Conservation (phyloP, 2,888 invertebrate species). For the Tanytarsus gracilentus region DNA sequence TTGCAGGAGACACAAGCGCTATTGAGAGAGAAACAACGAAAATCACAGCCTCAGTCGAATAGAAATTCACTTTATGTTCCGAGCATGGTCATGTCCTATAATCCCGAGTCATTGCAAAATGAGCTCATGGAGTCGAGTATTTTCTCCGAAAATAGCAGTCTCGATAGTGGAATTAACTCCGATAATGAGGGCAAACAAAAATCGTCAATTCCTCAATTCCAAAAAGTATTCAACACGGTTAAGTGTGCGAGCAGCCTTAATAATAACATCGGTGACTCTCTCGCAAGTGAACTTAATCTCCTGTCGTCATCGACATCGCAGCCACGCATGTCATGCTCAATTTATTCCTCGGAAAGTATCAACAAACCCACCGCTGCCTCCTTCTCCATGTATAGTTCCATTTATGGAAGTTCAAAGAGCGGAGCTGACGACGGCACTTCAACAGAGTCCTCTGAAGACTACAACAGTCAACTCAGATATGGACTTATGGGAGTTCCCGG, state of each 20-base stretch:
- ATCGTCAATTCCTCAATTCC: slow-evolving; percentile 47
- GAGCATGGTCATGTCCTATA: slow-evolving; percentile 47
- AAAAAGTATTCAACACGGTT: slow-evolving; percentile 86
- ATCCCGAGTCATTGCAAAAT: slow-evolving; percentile 75
- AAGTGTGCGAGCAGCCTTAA: slow-evolving; percentile 59
- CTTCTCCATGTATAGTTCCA: slow-evolving; percentile 44
- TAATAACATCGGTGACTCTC: neutral
- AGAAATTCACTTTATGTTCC: slow-evolving; percentile 54
- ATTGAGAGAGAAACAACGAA: slow-evolving; percentile 61
- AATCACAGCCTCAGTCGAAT: slow-evolving; percentile 57
- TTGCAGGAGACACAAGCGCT: slow-evolving; percentile 86
- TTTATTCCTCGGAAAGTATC: slow-evolving; percentile 37
- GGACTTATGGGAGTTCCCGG: slow-evolving; percentile 90
- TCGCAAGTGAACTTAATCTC: slow-evolving; percentile 37
- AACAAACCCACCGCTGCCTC: neutral
- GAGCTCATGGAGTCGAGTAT: slow-evolving; percentile 65
- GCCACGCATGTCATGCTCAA: slow-evolving; percentile 50
- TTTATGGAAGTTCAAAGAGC: slow-evolving; percentile 36
- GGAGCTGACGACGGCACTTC: slow-evolving; percentile 42
- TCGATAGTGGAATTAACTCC: slow-evolving; percentile 68
- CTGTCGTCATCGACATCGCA: slow-evolving; percentile 44
- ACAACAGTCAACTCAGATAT: slow-evolving; percentile 36
- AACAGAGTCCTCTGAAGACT: slow-evolving; percentile 61
- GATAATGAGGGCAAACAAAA: slow-evolving; percentile 46
- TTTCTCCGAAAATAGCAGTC: slow-evolving; percentile 48